Evolutionary conservation across 2,888 invertebrate genomes (phyloP), one percentile per base, ranked within the genome.

Genomic region (Andricus quercusramuli): DNA sequence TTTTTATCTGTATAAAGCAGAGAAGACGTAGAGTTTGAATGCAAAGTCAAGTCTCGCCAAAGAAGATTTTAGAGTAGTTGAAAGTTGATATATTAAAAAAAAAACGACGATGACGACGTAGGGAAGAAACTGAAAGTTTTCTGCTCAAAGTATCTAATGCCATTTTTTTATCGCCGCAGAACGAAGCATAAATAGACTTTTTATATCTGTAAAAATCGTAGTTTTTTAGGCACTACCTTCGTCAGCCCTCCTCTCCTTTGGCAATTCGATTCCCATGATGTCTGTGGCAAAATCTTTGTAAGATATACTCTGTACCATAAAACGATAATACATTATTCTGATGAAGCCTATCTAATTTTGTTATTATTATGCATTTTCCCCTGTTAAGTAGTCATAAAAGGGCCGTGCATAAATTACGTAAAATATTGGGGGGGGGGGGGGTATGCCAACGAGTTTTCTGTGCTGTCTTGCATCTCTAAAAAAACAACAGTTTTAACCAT

Each of bases 271-370:
- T 85, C 89, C 89, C 84, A 90, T 85, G 77, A 91, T 88, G 81
- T 89, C 85, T 84, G 87, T 79, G 83, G 84, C 83, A 84, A 90
- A 91, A 86, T 87, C 89, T 89, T 90, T 90, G 90, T 90, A 91
- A 89, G 90, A 91, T 88, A 92, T 89, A 83, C 82, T 88, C 91
- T 92, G 91, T 90, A 90, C 85, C 82, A 89, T 89, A 89, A 84
- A 82, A 86, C 84, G 86, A 89, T 88, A 89, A 89, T 90, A 90
- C 87, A 90, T 88, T 90, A 89, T 86, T 89, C 88, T 88, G 84
- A 85, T 82, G 79, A 86, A 85, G 70, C 78, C 64, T 79, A 76
- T 56, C 56, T 78, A 51, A 67, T 51, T 41, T 64, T 81, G 65
- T 82, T 76, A 13, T 80, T 79, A 74, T 20, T 17, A 11, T 78